Evolutionary conservation across 2,888 invertebrate genomes (phyloP), one percentile per base, ranked within the genome.

Genomic region (Thymelicus lineola): DNA sequence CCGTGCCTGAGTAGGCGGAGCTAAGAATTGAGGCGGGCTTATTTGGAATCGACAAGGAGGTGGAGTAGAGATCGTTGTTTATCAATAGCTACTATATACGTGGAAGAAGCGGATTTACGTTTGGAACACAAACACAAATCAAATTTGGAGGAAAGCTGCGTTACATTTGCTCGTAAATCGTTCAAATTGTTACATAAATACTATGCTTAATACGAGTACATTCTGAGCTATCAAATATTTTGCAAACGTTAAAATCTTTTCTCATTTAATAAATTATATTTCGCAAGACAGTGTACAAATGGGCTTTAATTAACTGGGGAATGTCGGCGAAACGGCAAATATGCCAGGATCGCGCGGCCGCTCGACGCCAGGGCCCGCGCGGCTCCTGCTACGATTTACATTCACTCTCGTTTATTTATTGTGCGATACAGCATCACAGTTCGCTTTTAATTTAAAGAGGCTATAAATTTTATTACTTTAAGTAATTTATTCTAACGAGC

Each of bases 241-340:
- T 75, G 75, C 76, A 81, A 83, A 80, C 75, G 78, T 76, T 80
- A 73, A 82, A 86, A 86, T 81, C 82, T 81, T 87, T 86, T 84
- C 85, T 84, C 82, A 83, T 88, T 88, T 86, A 83, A 88, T 87
- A 89, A 91, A 89, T 91, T 87, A 88, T 90, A 89, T 87, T 88
- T 87, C 82, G 81, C 83, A 83, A 89, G 90, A 90, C 89, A 88
- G 86, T 88, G 85, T 90, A 90, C 88, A 91, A 91, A 90, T 90
- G 89, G 89, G 86, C 87, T 91, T 91, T 90, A 92, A 92, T 92
- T 92, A 92, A 91, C 90, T 89, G 84, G 85, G 88, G 90, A 91
- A 91, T 91, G 90, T 85, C 84, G 87, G 85, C 82, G 82, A 87
- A 88, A 86, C 85, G 88, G 89, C 86, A 89, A 90, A 87, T 89